Conservation (phyloP, 2,113 vertebrate species). For the Ceratotherium simum region DNA sequence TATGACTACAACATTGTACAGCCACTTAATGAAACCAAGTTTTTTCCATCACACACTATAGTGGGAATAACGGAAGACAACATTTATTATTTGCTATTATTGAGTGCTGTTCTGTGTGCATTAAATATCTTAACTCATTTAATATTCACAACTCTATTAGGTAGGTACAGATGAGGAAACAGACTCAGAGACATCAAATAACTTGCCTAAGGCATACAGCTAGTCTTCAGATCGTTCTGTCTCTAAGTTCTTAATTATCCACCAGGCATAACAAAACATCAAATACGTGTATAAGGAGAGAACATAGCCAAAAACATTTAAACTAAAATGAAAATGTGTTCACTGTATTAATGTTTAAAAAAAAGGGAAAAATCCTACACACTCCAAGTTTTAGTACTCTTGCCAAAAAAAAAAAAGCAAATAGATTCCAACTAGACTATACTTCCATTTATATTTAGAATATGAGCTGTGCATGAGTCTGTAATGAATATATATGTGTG, state of each 20-base stretch:
- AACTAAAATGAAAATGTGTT: constrained; percentile 65
- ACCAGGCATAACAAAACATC: background rate
- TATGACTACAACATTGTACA: background rate
- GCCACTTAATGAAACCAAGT: background rate
- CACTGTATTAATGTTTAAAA: constrained; percentile 22
- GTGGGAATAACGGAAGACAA: background rate
- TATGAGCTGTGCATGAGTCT: constrained; percentile 40
- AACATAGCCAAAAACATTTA: constrained; percentile 36
- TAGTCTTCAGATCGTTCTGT: background rate
- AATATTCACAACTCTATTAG: background rate
- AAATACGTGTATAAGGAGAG: background rate
- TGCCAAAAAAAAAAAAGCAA: constrained; percentile 69
- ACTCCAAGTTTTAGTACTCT: constrained; percentile 70
- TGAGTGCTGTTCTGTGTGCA: background rate
- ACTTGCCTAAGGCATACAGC: background rate
- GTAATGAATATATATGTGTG: constrained; percentile 61
- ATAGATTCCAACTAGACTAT: constrained; percentile 72
- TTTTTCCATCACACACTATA: background rate
- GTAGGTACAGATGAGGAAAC: background rate
- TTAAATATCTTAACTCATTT: background rate
- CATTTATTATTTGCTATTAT: background rate
- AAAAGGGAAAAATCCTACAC: constrained; percentile 64
- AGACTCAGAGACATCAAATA: background rate
- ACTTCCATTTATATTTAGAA: constrained; percentile 79
- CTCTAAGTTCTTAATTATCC: background rate